These are phyloP conservation scores for Neria commutata DNA, from an alignment of 2,888 invertebrate species.

Conservation along the genomic window DNA sequence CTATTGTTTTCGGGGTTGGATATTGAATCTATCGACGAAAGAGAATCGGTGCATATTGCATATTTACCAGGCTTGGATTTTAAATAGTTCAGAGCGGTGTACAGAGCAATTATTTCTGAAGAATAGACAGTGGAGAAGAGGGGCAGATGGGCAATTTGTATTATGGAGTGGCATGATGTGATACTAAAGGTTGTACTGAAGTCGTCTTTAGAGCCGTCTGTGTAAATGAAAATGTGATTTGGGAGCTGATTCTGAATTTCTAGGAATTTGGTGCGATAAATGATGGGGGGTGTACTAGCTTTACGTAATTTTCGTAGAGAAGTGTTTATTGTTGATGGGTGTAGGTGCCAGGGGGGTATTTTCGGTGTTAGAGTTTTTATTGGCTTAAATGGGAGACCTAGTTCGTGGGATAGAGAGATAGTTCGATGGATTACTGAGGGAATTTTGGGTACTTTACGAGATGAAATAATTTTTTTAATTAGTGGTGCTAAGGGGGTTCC, in stretches of 20 bases:
- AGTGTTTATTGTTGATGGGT: no score
- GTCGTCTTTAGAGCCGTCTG: slow-evolving; percentile 9
- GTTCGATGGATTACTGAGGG: no score
- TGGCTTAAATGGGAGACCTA: no score
- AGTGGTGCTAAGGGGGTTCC: not conserved
- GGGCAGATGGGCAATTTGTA: slow-evolving; percentile 1
- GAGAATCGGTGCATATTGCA: not conserved
- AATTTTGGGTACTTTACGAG: not conserved
- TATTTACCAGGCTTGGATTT: not conserved
- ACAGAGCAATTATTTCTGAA: slow-evolving; percentile 8
- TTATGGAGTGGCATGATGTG: not conserved
- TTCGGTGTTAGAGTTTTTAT: no score
- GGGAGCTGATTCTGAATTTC: not conserved
- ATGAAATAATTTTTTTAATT: not conserved
- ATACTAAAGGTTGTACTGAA: not conserved
- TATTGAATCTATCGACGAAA: slow-evolving; percentile 2
- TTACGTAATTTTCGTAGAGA: no score
- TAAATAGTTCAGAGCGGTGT: not conserved
- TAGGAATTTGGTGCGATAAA: no score
- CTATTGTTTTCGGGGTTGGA: not conserved
- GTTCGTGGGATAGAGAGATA: no score
- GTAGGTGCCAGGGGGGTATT: no score
- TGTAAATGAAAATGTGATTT: not conserved
- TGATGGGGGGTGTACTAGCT: no score
- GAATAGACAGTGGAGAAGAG: not conserved